These are phyloP conservation scores for Bursaphelenchus mucronatus DNA, from an alignment of 1,140 invertebrate species.

Conservation along the genomic window DNA sequence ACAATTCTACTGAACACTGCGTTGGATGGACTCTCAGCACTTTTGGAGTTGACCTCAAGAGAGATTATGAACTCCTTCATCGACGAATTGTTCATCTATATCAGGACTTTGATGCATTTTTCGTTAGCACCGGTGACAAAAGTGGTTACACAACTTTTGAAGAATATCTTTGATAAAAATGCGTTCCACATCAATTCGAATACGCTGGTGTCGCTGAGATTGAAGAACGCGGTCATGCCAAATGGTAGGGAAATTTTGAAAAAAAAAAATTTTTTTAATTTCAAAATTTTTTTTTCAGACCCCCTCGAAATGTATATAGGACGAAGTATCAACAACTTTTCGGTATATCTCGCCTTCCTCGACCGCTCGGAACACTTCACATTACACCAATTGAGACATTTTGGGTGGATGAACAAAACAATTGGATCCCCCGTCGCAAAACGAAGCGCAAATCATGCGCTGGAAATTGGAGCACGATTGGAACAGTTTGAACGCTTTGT, in stretches of 20 bases:
- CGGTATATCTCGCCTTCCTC: constrained; percentile 7
- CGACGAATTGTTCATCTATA: constrained; percentile 15
- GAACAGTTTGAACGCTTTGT: constrained; percentile 19
- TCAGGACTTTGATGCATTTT: constrained; percentile 3
- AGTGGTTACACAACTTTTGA: constrained; percentile 5
- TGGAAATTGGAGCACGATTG: constrained; percentile 12
- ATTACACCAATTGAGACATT: constrained; percentile 5
- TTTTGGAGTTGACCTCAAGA: constrained; percentile 4
- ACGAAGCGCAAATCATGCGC: background rate
- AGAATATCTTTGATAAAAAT: constrained; percentile 11
- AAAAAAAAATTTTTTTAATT: constrained; percentile 15
- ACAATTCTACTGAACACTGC: constrained; percentile 4
- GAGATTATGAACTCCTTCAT: constrained; percentile 17
- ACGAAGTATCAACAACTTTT: constrained; percentile 14
- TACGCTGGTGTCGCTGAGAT: constrained; percentile 8
- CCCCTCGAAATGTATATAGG: constrained; percentile 13
- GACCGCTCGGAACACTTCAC: constrained; percentile 16
- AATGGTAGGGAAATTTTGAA: constrained; percentile 6
- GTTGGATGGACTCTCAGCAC: background rate
- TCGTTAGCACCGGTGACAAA: background rate
- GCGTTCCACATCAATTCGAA: constrained; percentile 17
- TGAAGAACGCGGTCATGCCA: constrained; percentile 3
- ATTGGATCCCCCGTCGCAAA: background rate
- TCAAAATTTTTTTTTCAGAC: constrained; percentile 21
- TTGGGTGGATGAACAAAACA: constrained; percentile 10